Percentiles rank a stretch among this genome's conserved stretches.
Conservation (phyloP, 2,888 invertebrate species). For the Ectemnius cavifrons region DNA sequence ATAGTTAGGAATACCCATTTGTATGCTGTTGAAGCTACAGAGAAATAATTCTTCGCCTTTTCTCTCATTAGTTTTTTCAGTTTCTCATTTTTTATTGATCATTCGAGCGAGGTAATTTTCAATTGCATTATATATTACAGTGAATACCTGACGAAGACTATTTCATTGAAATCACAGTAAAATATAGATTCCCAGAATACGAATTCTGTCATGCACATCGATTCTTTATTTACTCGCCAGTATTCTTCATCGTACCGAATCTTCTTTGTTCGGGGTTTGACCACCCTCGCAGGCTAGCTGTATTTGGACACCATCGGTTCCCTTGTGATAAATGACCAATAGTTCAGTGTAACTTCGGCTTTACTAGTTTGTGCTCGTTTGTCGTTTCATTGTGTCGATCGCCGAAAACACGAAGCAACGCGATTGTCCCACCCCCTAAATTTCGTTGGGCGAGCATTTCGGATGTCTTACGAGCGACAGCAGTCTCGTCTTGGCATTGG, state of each 20-base stretch:
- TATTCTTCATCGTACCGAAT: conserved; percentile 9
- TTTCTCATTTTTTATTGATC: too few relatives aligned
- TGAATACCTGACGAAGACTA: too few relatives aligned
- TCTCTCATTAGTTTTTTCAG: too few relatives aligned
- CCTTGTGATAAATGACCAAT: conserved; percentile 58
- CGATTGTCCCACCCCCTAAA: conserved; percentile 23
- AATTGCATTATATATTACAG: too few relatives aligned
- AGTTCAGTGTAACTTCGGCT: conserved; percentile 45
- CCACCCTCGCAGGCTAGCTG: conserved; percentile 61
- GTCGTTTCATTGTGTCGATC: conserved; percentile 68
- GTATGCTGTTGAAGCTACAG: too few relatives aligned
- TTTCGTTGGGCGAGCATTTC: conserved; percentile 3
- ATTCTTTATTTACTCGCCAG: too few relatives aligned
- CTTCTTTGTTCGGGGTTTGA: conserved; percentile 35
- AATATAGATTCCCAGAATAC: too few relatives aligned
- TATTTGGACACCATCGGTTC: conserved; percentile 72
- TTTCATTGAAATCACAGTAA: too few relatives aligned
- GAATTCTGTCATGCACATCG: too few relatives aligned
- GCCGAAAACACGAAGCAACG: conserved; percentile 57
- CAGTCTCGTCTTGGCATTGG: conserved; percentile 34
- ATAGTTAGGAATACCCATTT: too few relatives aligned
- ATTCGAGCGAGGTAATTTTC: too few relatives aligned
- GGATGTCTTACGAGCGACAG: conserved; percentile 20
- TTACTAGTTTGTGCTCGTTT: conserved; percentile 62
- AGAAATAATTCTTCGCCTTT: too few relatives aligned